Evolutionary conservation across 2,797 vertebrate species (phyloP).

Genomic region (Emydoidea blandingii): DNA sequence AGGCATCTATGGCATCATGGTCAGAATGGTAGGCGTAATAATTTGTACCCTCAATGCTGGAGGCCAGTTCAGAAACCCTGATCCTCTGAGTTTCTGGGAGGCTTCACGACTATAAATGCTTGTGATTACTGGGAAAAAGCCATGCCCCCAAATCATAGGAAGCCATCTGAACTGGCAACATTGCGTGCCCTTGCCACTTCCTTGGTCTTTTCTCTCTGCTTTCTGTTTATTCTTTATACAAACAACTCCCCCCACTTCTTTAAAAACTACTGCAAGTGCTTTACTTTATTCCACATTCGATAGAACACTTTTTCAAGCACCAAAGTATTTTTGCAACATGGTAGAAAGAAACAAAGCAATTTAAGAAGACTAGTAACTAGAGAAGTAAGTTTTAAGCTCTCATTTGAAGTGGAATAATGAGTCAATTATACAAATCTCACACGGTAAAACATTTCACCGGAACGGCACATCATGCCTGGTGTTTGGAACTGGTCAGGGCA

Average conservation of each 20-base stretch:
- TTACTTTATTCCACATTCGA: neutral
- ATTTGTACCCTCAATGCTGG: neutral
- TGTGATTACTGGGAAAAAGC: neutral
- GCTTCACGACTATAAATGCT: neutral
- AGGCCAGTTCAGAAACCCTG: neutral
- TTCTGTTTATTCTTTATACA: neutral
- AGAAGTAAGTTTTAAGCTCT: neutral
- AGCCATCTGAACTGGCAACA: neutral
- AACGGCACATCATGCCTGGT: neutral
- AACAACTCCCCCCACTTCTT: neutral
- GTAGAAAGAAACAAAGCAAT: neutral
- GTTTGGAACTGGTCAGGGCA: neutral
- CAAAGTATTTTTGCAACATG: too few relatives aligned
- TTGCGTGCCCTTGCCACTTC: neutral
- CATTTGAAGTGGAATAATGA: neutral
- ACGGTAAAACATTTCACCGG: neutral
- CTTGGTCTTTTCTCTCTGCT: neutral
- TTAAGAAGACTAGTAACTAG: neutral
- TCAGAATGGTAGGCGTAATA: neutral
- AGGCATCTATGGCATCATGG: neutral
- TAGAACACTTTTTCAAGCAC: too few relatives aligned
- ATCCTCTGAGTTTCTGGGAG: neutral
- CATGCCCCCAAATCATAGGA: neutral
- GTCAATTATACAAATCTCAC: neutral
- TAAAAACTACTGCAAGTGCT: neutral